Conservation (phyloP, 2,797 vertebrate genomes). For the Astyanax mexicanus region DNA sequence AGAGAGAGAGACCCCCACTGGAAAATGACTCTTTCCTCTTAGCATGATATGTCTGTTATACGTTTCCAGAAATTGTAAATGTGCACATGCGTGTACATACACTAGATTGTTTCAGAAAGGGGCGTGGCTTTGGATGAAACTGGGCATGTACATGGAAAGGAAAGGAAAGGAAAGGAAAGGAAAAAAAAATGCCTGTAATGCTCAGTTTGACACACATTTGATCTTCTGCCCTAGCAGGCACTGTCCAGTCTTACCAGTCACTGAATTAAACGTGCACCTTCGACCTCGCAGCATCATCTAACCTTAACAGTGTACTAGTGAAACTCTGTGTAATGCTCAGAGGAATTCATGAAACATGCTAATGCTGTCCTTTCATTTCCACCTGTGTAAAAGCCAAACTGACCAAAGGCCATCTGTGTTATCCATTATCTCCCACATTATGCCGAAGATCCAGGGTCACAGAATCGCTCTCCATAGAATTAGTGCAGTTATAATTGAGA, state of each 20-base stretch:
- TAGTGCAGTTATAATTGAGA: not conserved
- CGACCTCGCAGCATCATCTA: not conserved
- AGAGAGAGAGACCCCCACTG: conserved; percentile 19
- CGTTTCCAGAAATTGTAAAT: not conserved
- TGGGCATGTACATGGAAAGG: not conserved
- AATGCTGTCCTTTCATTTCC: conserved; percentile 15
- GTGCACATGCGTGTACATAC: too few relatives aligned
- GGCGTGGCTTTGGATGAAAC: not conserved
- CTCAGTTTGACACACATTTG: not conserved
- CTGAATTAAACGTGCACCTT: not conserved
- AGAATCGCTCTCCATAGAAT: not conserved
- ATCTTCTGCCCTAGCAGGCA: not conserved
- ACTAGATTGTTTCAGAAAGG: not conserved
- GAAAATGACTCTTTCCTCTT: conserved; percentile 9
- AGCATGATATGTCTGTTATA: not conserved
- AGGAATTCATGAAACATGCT: conserved; percentile 6
- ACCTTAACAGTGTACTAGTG: not conserved
- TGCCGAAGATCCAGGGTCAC: not conserved
- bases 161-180: too few relatives aligned
- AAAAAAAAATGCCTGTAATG: not conserved
- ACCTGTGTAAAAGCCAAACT: not conserved
- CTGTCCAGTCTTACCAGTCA: not conserved
- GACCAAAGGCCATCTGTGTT: conserved; percentile 9
- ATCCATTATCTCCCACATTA: not conserved
- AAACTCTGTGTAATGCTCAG: not conserved